Base-by-base conservation (phyloP, 2,888 invertebrate species). In the Rhimphoctona megacephalus region DNA sequence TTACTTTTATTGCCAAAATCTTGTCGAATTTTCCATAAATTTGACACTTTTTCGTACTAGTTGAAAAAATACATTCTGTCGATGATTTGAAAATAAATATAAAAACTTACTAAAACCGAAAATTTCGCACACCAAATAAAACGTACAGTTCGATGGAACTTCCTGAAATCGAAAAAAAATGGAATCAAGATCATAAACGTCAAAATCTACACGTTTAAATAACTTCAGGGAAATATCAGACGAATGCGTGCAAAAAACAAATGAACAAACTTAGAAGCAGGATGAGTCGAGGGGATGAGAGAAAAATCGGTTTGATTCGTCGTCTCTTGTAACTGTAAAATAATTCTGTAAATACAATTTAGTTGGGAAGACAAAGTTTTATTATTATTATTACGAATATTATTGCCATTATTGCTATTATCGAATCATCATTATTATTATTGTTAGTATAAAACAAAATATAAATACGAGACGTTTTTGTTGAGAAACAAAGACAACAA, bases 301-400 rank as follows among this genome's bases (percentile, higher is more conserved):
- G 8, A 39, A 43, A 43, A 69, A 25, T 76, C 79, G 73, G 19
- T 64, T 54, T 74, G 54, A 81, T 69, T 79, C 85, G 81, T 74
- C 81, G 84, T 72, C 83, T 81, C 86, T 66, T 87, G 82, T 85
- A 83, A 77, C 57, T 92, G 92, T 91, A 92, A 70, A 87, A 92
- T 92, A 92, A 89, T 89, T 89, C 87, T 93, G 93, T 93, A 93
- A 91, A 93, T 93, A 92, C 87, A 91, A 89, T 89, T 89, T 92
- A 92, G 91, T 90, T 90, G 90, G 89, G 85, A 90, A 89, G 88
- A 66, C 73, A 81, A 81, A 64, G 85, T 89, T 91, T 91, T 80
- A 86, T 86, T 84, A 88, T 86, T 84, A 88, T 87, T 90, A 90
- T 91, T 90, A 89, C 89, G 74, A 87, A 70, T 81, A 85, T 82